A percentile compares a stretch with the other conserved stretches of the same genome.
These are phyloP conservation scores for Hipposideros larvatus DNA, from an alignment of 2,797 vertebrate genomes.

Conservation along the genomic window DNA sequence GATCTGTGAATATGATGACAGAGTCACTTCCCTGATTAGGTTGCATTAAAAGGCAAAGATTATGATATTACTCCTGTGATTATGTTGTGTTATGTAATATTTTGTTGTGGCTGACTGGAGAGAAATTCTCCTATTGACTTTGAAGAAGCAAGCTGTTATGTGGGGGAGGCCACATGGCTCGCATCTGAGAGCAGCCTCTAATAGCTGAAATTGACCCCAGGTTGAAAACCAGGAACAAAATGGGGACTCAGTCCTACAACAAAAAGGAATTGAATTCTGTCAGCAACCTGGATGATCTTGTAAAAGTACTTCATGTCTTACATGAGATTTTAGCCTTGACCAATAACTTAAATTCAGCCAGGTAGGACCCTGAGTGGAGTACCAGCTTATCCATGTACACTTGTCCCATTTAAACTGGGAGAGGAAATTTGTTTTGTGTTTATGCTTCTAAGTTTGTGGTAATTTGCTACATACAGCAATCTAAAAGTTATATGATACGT, in stretches of 20 bases:
- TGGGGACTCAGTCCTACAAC: background rate
- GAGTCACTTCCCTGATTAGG: background rate
- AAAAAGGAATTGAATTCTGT: background rate
- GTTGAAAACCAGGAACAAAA: background rate
- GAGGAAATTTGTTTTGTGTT: background rate
- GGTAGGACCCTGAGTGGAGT: background rate
- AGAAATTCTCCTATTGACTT: background rate
- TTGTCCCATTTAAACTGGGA: background rate
- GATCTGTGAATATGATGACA: background rate
- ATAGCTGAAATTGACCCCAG: background rate
- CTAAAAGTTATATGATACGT: background rate
- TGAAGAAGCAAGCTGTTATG: background rate
- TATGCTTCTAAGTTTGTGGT: background rate
- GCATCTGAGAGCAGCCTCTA: background rate
- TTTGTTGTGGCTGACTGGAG: background rate
- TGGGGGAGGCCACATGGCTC: background rate
- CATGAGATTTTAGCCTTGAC: background rate
- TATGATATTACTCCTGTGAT: background rate
- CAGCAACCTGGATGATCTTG: background rate
- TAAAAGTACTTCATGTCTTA: background rate
- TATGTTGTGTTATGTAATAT: background rate
- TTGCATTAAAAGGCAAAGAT: background rate
- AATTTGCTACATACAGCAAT: background rate
- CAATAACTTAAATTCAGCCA: background rate
- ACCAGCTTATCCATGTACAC: background rate